Base-by-base conservation (phyloP, 1,140 invertebrate species). In the Bombus terrestris region DNA sequence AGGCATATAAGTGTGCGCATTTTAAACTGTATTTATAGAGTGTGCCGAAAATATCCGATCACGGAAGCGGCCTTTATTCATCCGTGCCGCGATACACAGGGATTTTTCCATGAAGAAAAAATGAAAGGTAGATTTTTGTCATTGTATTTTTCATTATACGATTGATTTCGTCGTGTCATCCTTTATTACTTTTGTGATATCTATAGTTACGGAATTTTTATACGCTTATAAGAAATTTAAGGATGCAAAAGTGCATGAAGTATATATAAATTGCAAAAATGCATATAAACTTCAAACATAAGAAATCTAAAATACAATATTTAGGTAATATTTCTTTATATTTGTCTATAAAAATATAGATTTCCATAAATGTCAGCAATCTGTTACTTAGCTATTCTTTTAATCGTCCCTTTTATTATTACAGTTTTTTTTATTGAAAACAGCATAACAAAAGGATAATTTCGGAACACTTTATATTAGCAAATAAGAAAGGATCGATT, bases 1-100 rank as follows among this genome's bases (percentile, higher is more conserved):
- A 90, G 80, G 81, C 75, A 75, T 90, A 88, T 89, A 90, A 90
- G 88, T 66, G 53, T 62, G 77, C 43, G 76, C 77, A 53, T 75
- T 64, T 82, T 71, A 47, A 76, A 47, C 3, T 64, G 74, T 75
- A 85, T 85, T 43, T 86, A 73, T 85, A 68, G 32, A 62, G 57
- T 79, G 79, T 80, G 62, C 80, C 68, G 47, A 80, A 86, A 71
- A 74, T 85, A 79, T 80, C 75, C 37, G 13, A 79, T 39, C 59
- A n/a, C 47, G 72, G 37, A 77, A 76, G 15, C 41, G 28, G 1
- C 1, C 3, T 53, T 9, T 25, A 39, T 47, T 47, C 9, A 5
- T 73, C 59, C 57, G 25, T 37, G 59, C 12, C 41, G 1, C 25
- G 69, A 25, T 22, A 12, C 37, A 28, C 35, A 18, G n/a, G 5